Base-by-base conservation (phyloP, 2,797 vertebrate genomes). In the Takifugu ocellatus region DNA sequence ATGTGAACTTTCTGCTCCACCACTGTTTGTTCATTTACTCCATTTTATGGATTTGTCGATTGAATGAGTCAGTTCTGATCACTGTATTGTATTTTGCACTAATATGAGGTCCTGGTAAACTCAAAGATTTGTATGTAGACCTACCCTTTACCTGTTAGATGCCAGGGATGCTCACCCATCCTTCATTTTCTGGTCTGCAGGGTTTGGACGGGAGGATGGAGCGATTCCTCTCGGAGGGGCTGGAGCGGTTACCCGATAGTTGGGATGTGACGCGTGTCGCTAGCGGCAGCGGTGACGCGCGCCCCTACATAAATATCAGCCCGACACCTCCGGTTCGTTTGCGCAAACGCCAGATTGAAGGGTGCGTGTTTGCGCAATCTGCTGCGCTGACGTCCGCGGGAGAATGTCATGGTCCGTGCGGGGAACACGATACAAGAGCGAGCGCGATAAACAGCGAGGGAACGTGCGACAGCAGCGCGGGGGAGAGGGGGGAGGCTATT, bases 51-150 rank as follows among this genome's bases (percentile, higher is more conserved):
- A 56, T 57, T 49, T 45, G 5, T 17, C 3, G 12, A 1, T 12
- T 49, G 63, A 75, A 75, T 77, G 68, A 78, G 55, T 81, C 59
- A 16, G 50, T 82, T 70, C 70, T 76, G 80, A 70, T 78, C 54
- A 51, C 61, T 69, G 82, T 84, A 72, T 84, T 77, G 84, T 87
- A 70, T 60, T 84, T 82, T 87, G 79, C 80, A 85, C 80, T 77
- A 77, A 81, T 3, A 76, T 84, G 79, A 89, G 80, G 75, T 84
- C 80, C 79, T 78, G 69, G 79, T 81, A 66, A 83, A 78, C 61
- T 80, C 61, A 48, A 72, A 70, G 56, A 75, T 50, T 44, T 67
- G 63, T 74, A 77, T 78, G 68, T 84, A 67, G 83, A 76, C 57
- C 26, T 74, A 70, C 79, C 75, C 81, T 87, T 87, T 85, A 87